phyloP scores from a whole-genome alignment of 2,113 vertebrate species.

The Eublepharis macularius region DNA sequence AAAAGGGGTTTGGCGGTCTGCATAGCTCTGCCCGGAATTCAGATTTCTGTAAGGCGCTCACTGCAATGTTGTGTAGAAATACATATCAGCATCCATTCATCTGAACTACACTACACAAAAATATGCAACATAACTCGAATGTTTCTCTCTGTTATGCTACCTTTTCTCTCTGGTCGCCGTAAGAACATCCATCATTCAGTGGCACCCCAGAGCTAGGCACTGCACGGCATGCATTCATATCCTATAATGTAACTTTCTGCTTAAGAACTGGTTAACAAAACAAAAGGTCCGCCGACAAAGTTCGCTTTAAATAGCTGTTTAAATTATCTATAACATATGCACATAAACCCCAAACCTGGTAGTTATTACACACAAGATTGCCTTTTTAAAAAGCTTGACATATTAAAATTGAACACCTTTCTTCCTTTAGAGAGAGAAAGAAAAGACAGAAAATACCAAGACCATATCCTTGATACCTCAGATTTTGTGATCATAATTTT shows the following conservation, averaged over 20 bases:
- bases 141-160: slow-evolving; percentile 48
- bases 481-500: not conserved
- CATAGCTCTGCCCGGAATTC: slow-evolving; percentile 60
- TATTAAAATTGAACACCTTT: not conserved
- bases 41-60: slow-evolving; percentile 58
- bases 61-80: slow-evolving; percentile 34
- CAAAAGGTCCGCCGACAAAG: slow-evolving; percentile 1
- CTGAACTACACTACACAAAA: slow-evolving; percentile 41
- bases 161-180: slow-evolving; percentile 37
- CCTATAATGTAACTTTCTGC: slow-evolving; percentile 36
- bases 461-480: not conserved
- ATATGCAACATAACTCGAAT: slow-evolving; percentile 52
- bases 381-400: not conserved
- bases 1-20: slow-evolving; percentile 48
- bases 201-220: slow-evolving; percentile 51
- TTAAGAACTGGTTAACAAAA: slow-evolving; percentile 46
- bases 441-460: not conserved
- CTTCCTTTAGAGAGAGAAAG: not conserved
- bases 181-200: slow-evolving; percentile 51
- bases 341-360: not conserved
- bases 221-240: slow-evolving; percentile 34
- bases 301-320: slow-evolving; percentile 6
- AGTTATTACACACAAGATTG: not conserved
- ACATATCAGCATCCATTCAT: slow-evolving; percentile 9
- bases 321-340: not conserved